Percentiles rank a stretch among this genome's conserved stretches.
Evolutionary conservation across 2,888 invertebrate species (phyloP).

Genomic region (Heteropelma amictum): DNA sequence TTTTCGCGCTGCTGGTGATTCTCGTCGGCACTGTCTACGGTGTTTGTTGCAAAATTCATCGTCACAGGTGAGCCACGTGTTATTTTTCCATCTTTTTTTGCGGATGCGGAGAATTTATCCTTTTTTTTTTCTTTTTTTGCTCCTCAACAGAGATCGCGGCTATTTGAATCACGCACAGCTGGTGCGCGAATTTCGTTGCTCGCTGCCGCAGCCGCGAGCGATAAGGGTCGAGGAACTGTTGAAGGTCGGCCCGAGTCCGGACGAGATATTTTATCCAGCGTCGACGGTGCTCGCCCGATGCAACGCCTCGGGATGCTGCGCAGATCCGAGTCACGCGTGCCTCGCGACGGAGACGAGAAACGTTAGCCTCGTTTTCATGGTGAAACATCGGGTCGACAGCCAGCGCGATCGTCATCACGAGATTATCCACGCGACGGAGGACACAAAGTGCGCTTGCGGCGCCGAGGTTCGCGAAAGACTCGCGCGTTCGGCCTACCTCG

Average conservation of each 20-base stretch:
- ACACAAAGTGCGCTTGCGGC: constrained; percentile 69
- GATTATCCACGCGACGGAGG: constrained; percentile 69
- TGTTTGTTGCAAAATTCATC: constrained; percentile 58
- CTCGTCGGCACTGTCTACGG: constrained; percentile 24
- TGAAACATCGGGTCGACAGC: constrained; percentile 70
- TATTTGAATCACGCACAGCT: constrained; percentile 71
- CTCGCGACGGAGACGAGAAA: constrained; percentile 67
- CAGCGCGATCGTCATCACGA: constrained; percentile 73
- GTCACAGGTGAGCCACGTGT: constrained; percentile 65
- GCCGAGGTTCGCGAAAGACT: constrained; percentile 49
- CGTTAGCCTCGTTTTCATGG: constrained; percentile 72
- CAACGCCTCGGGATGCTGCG: constrained; percentile 72
- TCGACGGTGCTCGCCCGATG: constrained; percentile 73
- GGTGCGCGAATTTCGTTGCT: constrained; percentile 70
- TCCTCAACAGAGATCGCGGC: constrained; percentile 66
- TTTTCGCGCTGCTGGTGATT: constrained; percentile 23
- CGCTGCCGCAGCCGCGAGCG: constrained; percentile 70
- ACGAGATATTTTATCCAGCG: constrained; percentile 71
- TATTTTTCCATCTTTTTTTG: constrained; percentile 15
- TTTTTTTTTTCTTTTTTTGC: not conserved
- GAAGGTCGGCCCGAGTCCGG: constrained; percentile 68
- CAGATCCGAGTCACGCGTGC: constrained; percentile 65
- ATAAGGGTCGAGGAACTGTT: constrained; percentile 68
- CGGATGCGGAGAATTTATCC: not conserved
- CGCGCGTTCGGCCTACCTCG: constrained; percentile 8